Base-by-base conservation (phyloP, 2,888 invertebrate species). In the Scrobipalpa atriplicella region DNA sequence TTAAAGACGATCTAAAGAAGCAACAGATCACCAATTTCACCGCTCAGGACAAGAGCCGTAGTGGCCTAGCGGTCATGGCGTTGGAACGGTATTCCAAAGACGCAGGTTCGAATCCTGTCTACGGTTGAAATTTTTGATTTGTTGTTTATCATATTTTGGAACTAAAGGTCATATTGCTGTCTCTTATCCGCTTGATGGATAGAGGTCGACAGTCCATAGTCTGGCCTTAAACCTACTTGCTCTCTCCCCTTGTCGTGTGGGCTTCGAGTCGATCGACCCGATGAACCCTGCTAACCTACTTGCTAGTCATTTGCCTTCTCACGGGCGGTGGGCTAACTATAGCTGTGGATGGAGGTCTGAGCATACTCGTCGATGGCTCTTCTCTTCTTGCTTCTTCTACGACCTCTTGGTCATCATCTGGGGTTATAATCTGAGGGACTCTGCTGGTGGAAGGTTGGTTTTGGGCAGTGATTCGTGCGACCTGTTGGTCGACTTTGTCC, bases 401-500 rank as follows among this genome's bases (percentile, higher is more conserved):
- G 13, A 41, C 60, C 0, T 19, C 2, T 62, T 39, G 72, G 1
- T 71, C 70, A n/a, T 70, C 68, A 13, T 63, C 68, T 29, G 84
- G 78, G 0, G 80, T 80, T 2, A 81, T 70, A 16, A 83, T 84
- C 6, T 68, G 73, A 0, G 84, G 85, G 54, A 82, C 71, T 52
- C 70, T 69, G 38, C 67, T 51, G 70, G 63, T 51, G 8, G 82
- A 47, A 16, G 47, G 47, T 47, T n/a, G 47, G 6, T 1, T 16
- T 66, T 83, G 82, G 1, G 85, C 84, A 3, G 89, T 76, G 69
- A 91, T 91, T 67, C 90, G 80, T 0, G 90, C 87, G 63, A 92
- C 82, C 73, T 89, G 87, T 61, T 88, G 89, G 72, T 92, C 90
- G 41, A 92, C 76, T 73, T 84, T 89, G 7, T 78, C 71, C 66